phyloP scores from a whole-genome alignment of 2,113 vertebrate species.

The Podarcis cretensis region DNA sequence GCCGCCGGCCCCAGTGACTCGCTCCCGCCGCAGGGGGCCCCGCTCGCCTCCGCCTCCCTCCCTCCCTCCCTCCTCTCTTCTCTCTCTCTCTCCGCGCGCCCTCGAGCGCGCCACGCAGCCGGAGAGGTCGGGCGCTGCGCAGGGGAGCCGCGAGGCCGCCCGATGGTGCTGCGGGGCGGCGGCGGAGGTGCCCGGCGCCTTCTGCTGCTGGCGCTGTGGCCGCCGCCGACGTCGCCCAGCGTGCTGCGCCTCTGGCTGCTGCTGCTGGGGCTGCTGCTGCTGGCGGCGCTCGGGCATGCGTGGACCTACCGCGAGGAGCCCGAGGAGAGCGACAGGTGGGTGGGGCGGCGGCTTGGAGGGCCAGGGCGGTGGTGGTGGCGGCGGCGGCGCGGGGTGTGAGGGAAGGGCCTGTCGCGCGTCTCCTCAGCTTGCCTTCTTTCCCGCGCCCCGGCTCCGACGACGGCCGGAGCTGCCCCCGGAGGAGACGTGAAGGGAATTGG shows the following conservation, averaged over 20 bases:
- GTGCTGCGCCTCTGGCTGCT: slow-evolving; percentile 67
- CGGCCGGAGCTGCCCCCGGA: neutral
- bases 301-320: slow-evolving; percentile 89
- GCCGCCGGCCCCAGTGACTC: slow-evolving; percentile 16
- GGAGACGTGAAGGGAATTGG: neutral
- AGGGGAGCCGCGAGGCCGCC: slow-evolving; percentile 40
- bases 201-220: slow-evolving; percentile 57
- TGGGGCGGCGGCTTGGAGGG: neutral
- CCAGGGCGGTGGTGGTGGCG: too few relatives aligned
- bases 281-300: slow-evolving; percentile 80
- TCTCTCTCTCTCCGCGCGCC: neutral
- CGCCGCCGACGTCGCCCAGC: slow-evolving; percentile 64
- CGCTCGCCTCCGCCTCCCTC: neutral
- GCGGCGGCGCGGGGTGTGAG: neutral
- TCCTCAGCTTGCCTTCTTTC: too few relatives aligned
- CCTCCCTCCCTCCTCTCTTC: too few relatives aligned
- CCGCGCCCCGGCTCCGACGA: neutral
- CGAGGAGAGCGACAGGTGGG: slow-evolving; percentile 84
- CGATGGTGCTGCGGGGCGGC: slow-evolving; percentile 54
- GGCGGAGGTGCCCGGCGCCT: slow-evolving; percentile 58
- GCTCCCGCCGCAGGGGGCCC: slow-evolving; percentile 39
- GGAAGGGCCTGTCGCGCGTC: too few relatives aligned
- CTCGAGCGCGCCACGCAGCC: neutral
- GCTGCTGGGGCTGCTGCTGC: slow-evolving; percentile 76
- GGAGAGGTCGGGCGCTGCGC: neutral